A percentile compares a stretch with the other conserved stretches of the same genome.
Conservation (phyloP, 2,797 vertebrate species). For the Enteromius trimaculatus region DNA sequence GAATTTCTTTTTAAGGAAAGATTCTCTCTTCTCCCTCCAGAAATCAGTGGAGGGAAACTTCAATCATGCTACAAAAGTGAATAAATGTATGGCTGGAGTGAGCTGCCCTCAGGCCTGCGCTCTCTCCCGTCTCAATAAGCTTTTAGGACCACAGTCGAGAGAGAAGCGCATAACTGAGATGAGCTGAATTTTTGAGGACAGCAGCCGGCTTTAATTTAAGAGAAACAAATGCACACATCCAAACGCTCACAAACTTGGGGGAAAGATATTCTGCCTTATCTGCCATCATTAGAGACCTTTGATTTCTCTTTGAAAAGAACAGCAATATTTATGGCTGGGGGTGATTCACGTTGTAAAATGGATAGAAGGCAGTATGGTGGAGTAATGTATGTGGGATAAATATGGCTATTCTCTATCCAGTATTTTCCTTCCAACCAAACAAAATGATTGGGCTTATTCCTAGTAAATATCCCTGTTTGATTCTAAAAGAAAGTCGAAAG, state of each 20-base stretch:
- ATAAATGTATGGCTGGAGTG: conserved; percentile 71
- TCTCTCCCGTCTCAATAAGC: conserved; percentile 69
- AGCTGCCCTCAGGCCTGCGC: conserved; percentile 65
- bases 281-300: conserved; percentile 39
- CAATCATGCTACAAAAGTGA: conserved; percentile 81
- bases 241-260: background rate
- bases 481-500: background rate
- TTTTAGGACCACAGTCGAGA: conserved; percentile 59
- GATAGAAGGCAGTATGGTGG: background rate
- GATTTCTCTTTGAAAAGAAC: conserved; percentile 33
- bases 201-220: conserved; percentile 26
- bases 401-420: background rate
- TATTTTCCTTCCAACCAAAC: conserved; percentile 11
- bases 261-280: conserved; percentile 33
- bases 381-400: conserved; percentile 1
- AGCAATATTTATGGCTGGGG: conserved; percentile 16
- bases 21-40: conserved; percentile 50
- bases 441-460: conserved; percentile 5
- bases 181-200: conserved; percentile 58
- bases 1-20: conserved; percentile 22
- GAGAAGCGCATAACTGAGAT: conserved; percentile 65
- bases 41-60: conserved; percentile 77
- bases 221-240: background rate
- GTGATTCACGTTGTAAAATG: conserved; percentile 12
- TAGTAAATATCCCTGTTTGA: background rate